These are phyloP conservation scores for Scylla paramamosain DNA, from an alignment of 1,140 invertebrate species.

Conservation along the genomic window DNA sequence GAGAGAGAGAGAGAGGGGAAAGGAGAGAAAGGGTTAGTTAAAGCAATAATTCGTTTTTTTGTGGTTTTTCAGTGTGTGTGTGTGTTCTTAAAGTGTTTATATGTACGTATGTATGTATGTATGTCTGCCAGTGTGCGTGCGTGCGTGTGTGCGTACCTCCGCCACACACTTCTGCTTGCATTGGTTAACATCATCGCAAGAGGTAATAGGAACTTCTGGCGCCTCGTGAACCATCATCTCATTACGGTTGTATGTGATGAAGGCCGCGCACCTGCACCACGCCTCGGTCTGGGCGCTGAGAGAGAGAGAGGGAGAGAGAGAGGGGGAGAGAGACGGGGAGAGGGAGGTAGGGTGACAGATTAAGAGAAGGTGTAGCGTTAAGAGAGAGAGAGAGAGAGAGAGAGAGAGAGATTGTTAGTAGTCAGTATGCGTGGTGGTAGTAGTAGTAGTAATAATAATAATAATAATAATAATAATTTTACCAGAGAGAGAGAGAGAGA, in stretches of 20 bases:
- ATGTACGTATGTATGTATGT: too few relatives aligned
- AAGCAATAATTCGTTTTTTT: too few relatives aligned
- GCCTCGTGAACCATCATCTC: constrained; percentile 44
- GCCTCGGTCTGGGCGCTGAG: constrained; percentile 7
- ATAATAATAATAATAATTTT: neutral
- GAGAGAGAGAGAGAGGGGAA: neutral
- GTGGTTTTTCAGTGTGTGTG: too few relatives aligned
- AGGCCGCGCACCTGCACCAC: constrained; percentile 45
- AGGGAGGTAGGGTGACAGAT: neutral
- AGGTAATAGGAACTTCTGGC: constrained; percentile 13
- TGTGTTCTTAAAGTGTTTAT: too few relatives aligned
- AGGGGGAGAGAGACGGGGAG: neutral
- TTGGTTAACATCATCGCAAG: neutral
- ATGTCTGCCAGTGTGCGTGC: too few relatives aligned
- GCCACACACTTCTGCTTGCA: neutral
- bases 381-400: too few relatives aligned
- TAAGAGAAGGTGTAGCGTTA: too few relatives aligned
- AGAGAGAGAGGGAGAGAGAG: too few relatives aligned
- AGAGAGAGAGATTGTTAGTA: too few relatives aligned
- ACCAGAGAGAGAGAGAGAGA: too few relatives aligned
- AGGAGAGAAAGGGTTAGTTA: neutral
- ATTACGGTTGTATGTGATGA: neutral
- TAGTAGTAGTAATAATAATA: neutral
- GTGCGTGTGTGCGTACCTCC: too few relatives aligned
- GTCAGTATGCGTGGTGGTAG: too few relatives aligned